Evolutionary conservation across 37 sponge, comb jelly and placozoan genomes (phyloP), one percentile per base, ranked within the genome.

Genomic region (Theonella swinhoei): DNA sequence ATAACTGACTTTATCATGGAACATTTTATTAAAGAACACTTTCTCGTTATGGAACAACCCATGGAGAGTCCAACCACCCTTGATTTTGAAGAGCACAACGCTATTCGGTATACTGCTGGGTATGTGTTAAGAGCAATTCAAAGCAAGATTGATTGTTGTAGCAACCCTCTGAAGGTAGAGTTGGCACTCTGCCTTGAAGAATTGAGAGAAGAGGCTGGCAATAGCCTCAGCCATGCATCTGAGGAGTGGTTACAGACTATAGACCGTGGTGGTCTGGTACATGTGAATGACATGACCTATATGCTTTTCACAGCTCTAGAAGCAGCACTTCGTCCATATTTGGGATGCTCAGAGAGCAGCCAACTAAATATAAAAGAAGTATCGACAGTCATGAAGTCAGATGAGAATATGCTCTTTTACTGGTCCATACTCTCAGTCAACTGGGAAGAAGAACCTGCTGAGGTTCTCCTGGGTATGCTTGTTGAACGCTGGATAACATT

Each of bases 231-330:
- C 19, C 22, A 34, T 69, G n/a, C n/a, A n/a, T 22, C 64, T 20
- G 75, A 84, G 14, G 43, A 62, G 4, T 85, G 86, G 86, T 25
- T 69, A 1, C 23, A 71, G 26, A 24, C 40, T 22, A 33, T 77
- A n/a, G 79, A 85, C 35, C 40, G 86, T 24, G 78, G 86, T 26
- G 86, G 86, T n/a, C n/a, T n/a, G n/a, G n/a, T n/a, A n/a, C n/a
- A n/a, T n/a, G n/a, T n/a, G n/a, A n/a, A n/a, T n/a, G 72, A 77
- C 14, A 47, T 68, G 11, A 65, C 58, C n/a, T 60, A 29, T 36
- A 61, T 62, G 78, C 26, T 85, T 23, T 67, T 85, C 37, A 25
- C 20, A 61, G 22, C 70, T 14, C 68, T 85, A 22, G 86, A 85
- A 37, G 39, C 37, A 20, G 62, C 62, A 20, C 29, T 85, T 9